Evolutionary conservation across 2,797 vertebrate genomes (phyloP).

Genomic region (Phalloptychus januarius): DNA sequence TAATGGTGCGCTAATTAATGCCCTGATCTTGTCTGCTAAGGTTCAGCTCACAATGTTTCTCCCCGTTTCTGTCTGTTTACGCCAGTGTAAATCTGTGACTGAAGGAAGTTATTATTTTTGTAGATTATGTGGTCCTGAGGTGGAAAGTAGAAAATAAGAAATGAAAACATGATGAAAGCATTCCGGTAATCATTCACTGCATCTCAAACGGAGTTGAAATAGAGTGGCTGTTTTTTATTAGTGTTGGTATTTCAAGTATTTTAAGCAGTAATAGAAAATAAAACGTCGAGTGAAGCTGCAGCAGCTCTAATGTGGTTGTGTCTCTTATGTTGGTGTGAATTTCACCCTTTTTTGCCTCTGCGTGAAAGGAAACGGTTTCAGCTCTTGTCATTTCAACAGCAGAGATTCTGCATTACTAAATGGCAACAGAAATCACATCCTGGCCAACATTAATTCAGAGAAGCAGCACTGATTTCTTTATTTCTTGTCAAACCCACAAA

Average conservation of each 20-base stretch:
- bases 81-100: slow-evolving; percentile 32
- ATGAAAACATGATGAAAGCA: neutral
- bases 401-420: slow-evolving; percentile 46
- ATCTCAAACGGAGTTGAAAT: neutral
- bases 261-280: neutral
- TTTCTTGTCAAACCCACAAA: neutral
- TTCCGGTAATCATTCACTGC: neutral
- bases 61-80: slow-evolving; percentile 20
- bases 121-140: neutral
- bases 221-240: neutral
- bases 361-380: slow-evolving; percentile 16
- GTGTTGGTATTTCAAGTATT: neutral
- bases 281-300: neutral
- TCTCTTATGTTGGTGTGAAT: neutral
- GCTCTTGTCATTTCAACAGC: slow-evolving; percentile 50
- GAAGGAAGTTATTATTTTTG: slow-evolving; percentile 42
- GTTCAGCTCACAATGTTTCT: slow-evolving; percentile 25
- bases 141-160: neutral
- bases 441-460: slow-evolving; percentile 5
- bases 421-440: slow-evolving; percentile 43
- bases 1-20: slow-evolving; percentile 58
- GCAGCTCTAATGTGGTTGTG: neutral
- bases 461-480: neutral
- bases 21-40: slow-evolving; percentile 28
- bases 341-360: neutral